These are phyloP conservation scores for Eupleurogrammus muticus DNA, from an alignment of 2,797 vertebrate species.

Conservation along the genomic window DNA sequence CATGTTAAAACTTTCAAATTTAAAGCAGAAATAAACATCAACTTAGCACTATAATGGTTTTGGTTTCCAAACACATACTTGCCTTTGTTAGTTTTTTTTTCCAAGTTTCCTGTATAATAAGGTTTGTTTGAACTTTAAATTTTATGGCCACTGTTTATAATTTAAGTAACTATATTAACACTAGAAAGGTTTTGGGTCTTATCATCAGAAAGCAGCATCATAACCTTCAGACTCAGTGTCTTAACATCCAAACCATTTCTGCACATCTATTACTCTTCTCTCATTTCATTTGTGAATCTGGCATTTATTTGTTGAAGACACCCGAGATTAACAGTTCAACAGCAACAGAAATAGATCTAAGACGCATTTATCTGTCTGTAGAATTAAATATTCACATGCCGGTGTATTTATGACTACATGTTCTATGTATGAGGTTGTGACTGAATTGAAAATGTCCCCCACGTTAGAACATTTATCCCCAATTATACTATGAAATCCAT, in stretches of 20 bases:
- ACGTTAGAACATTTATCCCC: conserved; percentile 37
- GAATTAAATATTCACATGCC: conserved; percentile 36
- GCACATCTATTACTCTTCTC: not conserved
- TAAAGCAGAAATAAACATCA: no score
- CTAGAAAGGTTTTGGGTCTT: conserved; percentile 16
- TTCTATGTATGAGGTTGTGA: conserved; percentile 14
- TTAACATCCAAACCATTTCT: conserved; percentile 16
- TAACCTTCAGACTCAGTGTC: conserved; percentile 28
- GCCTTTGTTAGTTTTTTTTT: not conserved
- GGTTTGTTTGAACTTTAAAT: conserved; percentile 31
- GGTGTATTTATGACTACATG: conserved; percentile 7
- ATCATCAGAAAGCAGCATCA: conserved; percentile 34
- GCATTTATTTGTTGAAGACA: conserved; percentile 34
- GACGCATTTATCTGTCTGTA: conserved; percentile 26
- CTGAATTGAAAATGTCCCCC: conserved; percentile 41
- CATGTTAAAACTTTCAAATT: no score
- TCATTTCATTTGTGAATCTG: not conserved
- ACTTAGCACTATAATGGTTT: no score
- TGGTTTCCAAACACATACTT: no score
- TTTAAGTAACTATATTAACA: conserved; percentile 8
- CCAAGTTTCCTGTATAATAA: conserved; percentile 1
- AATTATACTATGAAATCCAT: conserved; percentile 39
- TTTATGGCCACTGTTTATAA: conserved; percentile 7
- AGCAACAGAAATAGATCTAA: conserved; percentile 33
- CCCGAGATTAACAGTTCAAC: conserved; percentile 18